phyloP scores from a whole-genome alignment of 2,888 invertebrate species.

The Volucella inanis region DNA sequence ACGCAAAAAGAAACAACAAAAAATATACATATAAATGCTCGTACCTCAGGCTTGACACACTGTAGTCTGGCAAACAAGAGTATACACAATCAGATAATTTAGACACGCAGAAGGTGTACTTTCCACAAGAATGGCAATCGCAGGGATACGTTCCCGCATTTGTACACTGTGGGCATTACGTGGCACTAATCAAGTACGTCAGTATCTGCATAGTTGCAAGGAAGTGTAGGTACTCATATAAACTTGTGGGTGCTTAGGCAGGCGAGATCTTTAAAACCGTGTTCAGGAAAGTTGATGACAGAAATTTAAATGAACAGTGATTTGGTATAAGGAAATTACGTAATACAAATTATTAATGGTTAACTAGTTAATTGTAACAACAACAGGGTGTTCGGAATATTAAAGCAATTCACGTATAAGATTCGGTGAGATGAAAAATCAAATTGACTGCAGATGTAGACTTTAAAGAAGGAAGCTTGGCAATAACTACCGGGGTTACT shows the following conservation, averaged over 20 bases:
- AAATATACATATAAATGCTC: slow-evolving; percentile 13
- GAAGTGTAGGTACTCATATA: slow-evolving; percentile 44
- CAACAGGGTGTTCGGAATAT: too few species aligned
- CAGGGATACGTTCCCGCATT: slow-evolving; percentile 6
- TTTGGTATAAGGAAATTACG: slow-evolving; percentile 38
- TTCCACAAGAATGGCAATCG: slow-evolving; percentile 58
- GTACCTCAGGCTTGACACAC: slow-evolving; percentile 66
- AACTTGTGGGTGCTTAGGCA: slow-evolving; percentile 12
- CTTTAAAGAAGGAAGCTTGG: too few species aligned
- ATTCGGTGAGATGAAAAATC: too few species aligned
- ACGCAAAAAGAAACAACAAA: slow-evolving; percentile 14
- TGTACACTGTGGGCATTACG: slow-evolving; percentile 18
- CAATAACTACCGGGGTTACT: too few species aligned
- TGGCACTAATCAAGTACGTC: slow-evolving; percentile 30
- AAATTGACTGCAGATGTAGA: too few species aligned
- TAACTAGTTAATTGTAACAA: too few species aligned
- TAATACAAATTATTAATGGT: slow-evolving; percentile 13
- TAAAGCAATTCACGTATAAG: too few species aligned
- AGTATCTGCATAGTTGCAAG: slow-evolving; percentile 29
- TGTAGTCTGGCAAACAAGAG: slow-evolving; percentile 61
- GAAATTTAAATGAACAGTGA: slow-evolving; percentile 58
- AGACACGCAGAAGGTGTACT: slow-evolving; percentile 67
- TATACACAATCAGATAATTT: slow-evolving; percentile 70
- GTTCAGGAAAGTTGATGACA: slow-evolving; percentile 52
- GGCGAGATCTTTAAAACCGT: slow-evolving; percentile 24